Evolutionary conservation across 2,888 invertebrate species (phyloP), one percentile per base, ranked within the genome.

Genomic region (Fabriciana adippe): DNA sequence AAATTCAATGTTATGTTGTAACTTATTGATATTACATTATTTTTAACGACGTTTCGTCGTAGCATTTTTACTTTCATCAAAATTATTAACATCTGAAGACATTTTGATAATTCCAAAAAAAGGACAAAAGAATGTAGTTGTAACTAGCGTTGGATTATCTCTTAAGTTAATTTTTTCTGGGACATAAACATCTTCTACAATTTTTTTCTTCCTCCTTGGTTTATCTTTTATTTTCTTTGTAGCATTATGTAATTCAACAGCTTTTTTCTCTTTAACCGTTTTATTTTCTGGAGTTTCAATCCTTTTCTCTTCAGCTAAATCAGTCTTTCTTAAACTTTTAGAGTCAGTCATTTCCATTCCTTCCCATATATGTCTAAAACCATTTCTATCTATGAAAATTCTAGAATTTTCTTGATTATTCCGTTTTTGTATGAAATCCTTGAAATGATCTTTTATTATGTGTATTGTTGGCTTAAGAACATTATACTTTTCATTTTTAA

Each of bases 71-170:
- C 4, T 35, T 16, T 61, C 53, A 26, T 72, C 71, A 53, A 68
- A 69, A 65, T 71, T 61, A 8, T 74, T 71, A 31, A 77, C 68
- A 31, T 73, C 64, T 11, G 78, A 62, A 6, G 74, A 68, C 85
- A 89, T 84, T 14, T 79, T 84, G 11, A 90, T 78, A 3, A 88
- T 76, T 13, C 90, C 90, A 54, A 90, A 81, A 67, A 82, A 89
- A 0, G 90, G 90, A 64, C 90, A 90, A 66, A 83, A 90, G 64
- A 89, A 87, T 0, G 85, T 79, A 0, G 85, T 83, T 63, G 72
- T 78, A 0, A 79, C 82, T 1, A 84, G 61, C 11, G 73, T 80
- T 57, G 45, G 21, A 16, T 67, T 67, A 8, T 72, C 55, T 65
- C 75, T 75, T 61, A 76, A 55, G 6, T 14, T 60, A n/a, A 71